These are phyloP conservation scores for Hemicentrotus pulcherrimus DNA, from an alignment of 35 echinoderm and acorn worm species.

Conservation along the genomic window DNA sequence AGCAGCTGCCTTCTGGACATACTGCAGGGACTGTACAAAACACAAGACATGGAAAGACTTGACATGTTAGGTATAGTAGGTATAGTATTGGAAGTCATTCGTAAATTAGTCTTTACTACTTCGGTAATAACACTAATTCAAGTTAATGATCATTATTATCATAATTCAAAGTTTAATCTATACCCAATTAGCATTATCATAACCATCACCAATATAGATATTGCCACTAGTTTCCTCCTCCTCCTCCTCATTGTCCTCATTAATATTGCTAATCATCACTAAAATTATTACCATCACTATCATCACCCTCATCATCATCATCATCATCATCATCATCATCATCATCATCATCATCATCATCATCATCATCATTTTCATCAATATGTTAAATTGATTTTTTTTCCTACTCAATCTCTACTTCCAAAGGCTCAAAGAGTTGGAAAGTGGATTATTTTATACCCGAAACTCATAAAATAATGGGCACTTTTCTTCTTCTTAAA, in stretches of 20 bases:
- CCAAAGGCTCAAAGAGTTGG: too few relatives aligned
- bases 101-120: not conserved
- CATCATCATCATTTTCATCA: too few relatives aligned
- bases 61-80: not conserved
- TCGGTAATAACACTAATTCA: not conserved
- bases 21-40: conserved; percentile 69
- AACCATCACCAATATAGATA: too few relatives aligned
- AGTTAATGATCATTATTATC: not conserved
- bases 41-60: not conserved
- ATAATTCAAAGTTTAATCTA: not conserved
- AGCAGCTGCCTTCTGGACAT: conserved; percentile 92
- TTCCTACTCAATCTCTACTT: too few relatives aligned
- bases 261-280: too few relatives aligned
- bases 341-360: too few relatives aligned
- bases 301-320: not conserved
- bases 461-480: too few relatives aligned
- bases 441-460: too few relatives aligned
- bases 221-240: too few relatives aligned
- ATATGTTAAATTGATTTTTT: too few relatives aligned
- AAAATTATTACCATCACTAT: not conserved
- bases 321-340: not conserved
- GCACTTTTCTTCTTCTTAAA: too few relatives aligned
- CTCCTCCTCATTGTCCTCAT: too few relatives aligned
- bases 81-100: not conserved
- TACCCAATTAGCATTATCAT: not conserved